Conservation (phyloP, 2,797 vertebrate species). For the Periparus ater region DNA sequence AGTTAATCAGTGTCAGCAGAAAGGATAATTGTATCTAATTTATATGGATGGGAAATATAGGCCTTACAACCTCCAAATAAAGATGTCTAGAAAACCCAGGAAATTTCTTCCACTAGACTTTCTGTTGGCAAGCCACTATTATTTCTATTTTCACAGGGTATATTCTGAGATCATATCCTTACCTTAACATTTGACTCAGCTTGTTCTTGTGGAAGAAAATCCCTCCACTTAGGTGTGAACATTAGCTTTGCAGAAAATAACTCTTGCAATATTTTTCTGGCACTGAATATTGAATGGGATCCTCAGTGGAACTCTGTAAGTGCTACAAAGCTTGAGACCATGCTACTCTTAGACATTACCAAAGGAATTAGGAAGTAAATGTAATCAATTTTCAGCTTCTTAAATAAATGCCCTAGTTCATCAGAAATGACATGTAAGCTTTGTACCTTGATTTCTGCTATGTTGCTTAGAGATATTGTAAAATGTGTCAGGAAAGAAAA, state of each 20-base stretch:
- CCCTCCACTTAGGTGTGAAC: neutral
- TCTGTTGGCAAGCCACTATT: neutral
- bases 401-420: slow-evolving; percentile 13
- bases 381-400: slow-evolving; percentile 37
- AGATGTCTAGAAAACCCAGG: neutral
- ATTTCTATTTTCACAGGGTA: neutral
- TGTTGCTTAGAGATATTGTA: slow-evolving; percentile 36
- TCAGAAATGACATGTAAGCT: slow-evolving; percentile 12
- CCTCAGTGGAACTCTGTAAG: neutral
- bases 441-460: slow-evolving; percentile 29
- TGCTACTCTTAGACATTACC: neutral
- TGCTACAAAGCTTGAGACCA: neutral
- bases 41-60: neutral
- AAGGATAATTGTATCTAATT: neutral
- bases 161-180: neutral
- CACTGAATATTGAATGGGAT: neutral
- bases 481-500: slow-evolving; percentile 53
- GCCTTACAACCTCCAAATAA: neutral
- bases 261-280: neutral
- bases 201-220: neutral
- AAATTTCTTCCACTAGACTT: neutral
- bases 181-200: neutral
- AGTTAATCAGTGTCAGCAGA: neutral
- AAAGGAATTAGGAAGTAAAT: neutral
- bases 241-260: neutral